Evolutionary conservation across 1,140 invertebrate genomes (phyloP).

Genomic region (Belonocnema kinseyi): DNA sequence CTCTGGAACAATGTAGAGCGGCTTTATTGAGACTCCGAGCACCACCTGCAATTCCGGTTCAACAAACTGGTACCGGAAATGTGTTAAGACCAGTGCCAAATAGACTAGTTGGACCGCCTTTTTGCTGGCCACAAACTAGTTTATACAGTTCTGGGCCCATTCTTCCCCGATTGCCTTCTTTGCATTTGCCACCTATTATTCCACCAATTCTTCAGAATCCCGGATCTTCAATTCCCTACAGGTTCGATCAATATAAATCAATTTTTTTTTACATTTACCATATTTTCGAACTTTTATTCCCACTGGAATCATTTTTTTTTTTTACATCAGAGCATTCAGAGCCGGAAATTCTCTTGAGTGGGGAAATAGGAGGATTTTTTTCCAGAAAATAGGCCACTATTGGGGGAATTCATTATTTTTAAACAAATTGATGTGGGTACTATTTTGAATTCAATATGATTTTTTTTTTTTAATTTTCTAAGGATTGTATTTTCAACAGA

Average conservation of each 20-base stretch:
- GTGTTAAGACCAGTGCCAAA: conserved; percentile 70
- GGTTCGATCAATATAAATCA: conserved; percentile 28
- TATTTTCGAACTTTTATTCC: too few relatives aligned
- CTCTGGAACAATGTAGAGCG: conserved; percentile 81
- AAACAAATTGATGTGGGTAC: too few relatives aligned
- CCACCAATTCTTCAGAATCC: conserved; percentile 55
- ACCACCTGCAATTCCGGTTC: conserved; percentile 67
- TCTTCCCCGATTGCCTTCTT: conserved; percentile 60
- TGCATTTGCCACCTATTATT: conserved; percentile 60
- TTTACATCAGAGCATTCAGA: too few relatives aligned
- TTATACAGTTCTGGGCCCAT: conserved; percentile 52
- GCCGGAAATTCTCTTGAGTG: too few relatives aligned
- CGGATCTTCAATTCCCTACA: conserved; percentile 43
- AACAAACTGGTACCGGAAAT: conserved; percentile 56
- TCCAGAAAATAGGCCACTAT: too few relatives aligned
- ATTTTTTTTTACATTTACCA: not conserved
- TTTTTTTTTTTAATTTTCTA: too few relatives aligned
- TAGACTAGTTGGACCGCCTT: conserved; percentile 62
- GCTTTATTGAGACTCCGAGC: conserved; percentile 71
- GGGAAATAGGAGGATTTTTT: too few relatives aligned
- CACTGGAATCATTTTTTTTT: too few relatives aligned
- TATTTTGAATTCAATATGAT: too few relatives aligned
- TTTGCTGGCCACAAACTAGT: conserved; percentile 66
- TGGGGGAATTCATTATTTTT: too few relatives aligned
- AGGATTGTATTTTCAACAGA: too few relatives aligned